Percentiles rank a stretch among this genome's conserved stretches.
These are phyloP conservation scores for Acleris laterana DNA, from an alignment of 2,888 invertebrate species.

Conservation along the genomic window DNA sequence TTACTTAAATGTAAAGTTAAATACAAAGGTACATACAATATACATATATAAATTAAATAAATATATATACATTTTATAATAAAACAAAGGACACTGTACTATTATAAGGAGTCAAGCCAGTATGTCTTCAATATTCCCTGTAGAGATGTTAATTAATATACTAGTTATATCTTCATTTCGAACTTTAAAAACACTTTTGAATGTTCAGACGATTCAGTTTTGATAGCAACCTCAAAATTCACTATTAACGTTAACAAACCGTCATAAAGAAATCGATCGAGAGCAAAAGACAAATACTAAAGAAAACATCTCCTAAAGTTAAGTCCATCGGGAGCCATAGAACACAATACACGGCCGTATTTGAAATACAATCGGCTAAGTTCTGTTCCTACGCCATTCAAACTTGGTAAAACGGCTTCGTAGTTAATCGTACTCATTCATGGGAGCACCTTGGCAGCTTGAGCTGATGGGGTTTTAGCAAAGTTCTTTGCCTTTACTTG, in stretches of 20 bases:
- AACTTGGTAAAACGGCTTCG: slow-evolving; percentile 75
- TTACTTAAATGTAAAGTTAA: too few species aligned
- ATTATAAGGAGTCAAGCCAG: too few species aligned
- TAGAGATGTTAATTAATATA: too few species aligned
- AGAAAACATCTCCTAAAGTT: slow-evolving; percentile 6
- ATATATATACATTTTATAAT: too few species aligned
- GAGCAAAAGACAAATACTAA: not conserved
- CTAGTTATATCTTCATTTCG: too few species aligned
- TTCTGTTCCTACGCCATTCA: slow-evolving; percentile 65
- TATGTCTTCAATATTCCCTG: too few species aligned
- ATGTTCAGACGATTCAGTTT: too few species aligned
- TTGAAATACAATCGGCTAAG: slow-evolving; percentile 67
- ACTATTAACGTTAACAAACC: not conserved
- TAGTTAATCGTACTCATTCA: slow-evolving; percentile 77
- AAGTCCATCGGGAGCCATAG: slow-evolving; percentile 14
- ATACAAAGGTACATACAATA: too few species aligned
- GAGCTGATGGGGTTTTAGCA: slow-evolving; percentile 64
- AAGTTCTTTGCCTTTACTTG: slow-evolving; percentile 49
- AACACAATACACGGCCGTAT: slow-evolving; percentile 67
- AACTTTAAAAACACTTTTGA: too few species aligned
- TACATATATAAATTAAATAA: too few species aligned
- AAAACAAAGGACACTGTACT: too few species aligned
- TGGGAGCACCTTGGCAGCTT: slow-evolving; percentile 60
- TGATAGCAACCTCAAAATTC: not conserved
- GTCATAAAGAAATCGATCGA: not conserved